Percentiles rank a stretch among this genome's conserved stretches.
Conservation (phyloP, 2,113 vertebrate genomes). For the Poecilia latipinna region DNA sequence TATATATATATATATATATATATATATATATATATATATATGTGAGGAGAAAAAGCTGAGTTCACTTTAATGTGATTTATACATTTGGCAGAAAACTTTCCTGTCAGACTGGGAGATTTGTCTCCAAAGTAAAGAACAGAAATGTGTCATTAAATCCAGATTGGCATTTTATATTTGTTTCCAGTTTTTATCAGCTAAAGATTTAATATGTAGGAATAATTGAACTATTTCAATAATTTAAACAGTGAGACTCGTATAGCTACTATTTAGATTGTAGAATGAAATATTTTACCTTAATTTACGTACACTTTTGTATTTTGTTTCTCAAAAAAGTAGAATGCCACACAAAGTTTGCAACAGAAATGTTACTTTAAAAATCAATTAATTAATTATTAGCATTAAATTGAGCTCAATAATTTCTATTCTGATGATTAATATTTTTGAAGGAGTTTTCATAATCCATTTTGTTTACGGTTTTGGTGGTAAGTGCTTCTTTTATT, state of each 20-base stretch:
- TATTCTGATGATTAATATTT: too few species aligned
- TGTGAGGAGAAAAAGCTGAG: not conserved
- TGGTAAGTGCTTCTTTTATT: too few species aligned
- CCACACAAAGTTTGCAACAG: not conserved
- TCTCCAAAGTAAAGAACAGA: too few species aligned
- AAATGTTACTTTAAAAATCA: not conserved
- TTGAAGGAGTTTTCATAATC: too few species aligned
- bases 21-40: not conserved
- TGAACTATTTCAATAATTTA: not conserved
- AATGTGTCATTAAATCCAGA: too few species aligned
- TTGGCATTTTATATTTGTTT: too few species aligned
- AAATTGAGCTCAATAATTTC: too few species aligned
- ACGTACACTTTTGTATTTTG: not conserved
- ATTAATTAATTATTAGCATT: too few species aligned
- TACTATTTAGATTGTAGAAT: not conserved
- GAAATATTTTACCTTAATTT: not conserved
- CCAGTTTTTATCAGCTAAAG: too few species aligned
- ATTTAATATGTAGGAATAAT: too few species aligned
- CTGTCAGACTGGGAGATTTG: too few species aligned
- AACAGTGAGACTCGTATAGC: not conserved
- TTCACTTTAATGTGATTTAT: not conserved
- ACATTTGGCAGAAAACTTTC: not conserved
- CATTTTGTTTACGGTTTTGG: too few species aligned
- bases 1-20: not conserved
- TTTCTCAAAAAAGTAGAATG: not conserved